These are phyloP conservation scores for Cinclus cinclus DNA, from an alignment of 2,113 vertebrate genomes.

Conservation along the genomic window DNA sequence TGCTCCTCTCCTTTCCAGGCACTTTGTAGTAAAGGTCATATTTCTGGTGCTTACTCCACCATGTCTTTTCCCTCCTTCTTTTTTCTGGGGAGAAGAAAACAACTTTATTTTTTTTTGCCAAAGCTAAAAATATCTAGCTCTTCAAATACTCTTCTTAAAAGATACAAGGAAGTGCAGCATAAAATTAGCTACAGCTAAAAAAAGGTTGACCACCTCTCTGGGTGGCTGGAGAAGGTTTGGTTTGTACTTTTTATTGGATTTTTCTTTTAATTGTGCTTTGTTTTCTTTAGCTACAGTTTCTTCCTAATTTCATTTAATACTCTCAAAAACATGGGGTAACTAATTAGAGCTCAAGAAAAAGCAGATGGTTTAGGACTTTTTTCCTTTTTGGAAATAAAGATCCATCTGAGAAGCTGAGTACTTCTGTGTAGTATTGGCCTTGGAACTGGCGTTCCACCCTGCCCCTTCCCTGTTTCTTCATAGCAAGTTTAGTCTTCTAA, in stretches of 20 bases:
- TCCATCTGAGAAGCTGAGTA: not conserved
- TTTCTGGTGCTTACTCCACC: not conserved
- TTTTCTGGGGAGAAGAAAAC: constrained; percentile 23
- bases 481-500: not conserved
- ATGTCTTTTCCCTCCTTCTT: not conserved
- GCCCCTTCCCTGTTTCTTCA: not conserved
- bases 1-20: not conserved
- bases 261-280: not conserved
- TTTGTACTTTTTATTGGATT: not conserved
- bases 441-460: not conserved
- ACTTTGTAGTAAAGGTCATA: constrained; percentile 38
- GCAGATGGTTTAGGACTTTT: not conserved
- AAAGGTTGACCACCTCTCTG: not conserved
- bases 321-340: not conserved
- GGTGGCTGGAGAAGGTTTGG: not conserved
- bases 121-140: constrained; percentile 31
- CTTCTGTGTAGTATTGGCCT: not conserved
- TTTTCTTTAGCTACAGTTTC: not conserved
- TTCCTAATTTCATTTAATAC: not conserved
- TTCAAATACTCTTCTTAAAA: constrained; percentile 32
- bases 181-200: constrained; percentile 33
- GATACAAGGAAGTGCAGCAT: constrained; percentile 25
- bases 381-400: not conserved
- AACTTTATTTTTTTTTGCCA: not conserved
- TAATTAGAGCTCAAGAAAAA: not conserved